Evolutionary conservation across 2,113 vertebrate species (phyloP).

Genomic region (Rhinoderma darwinii): DNA sequence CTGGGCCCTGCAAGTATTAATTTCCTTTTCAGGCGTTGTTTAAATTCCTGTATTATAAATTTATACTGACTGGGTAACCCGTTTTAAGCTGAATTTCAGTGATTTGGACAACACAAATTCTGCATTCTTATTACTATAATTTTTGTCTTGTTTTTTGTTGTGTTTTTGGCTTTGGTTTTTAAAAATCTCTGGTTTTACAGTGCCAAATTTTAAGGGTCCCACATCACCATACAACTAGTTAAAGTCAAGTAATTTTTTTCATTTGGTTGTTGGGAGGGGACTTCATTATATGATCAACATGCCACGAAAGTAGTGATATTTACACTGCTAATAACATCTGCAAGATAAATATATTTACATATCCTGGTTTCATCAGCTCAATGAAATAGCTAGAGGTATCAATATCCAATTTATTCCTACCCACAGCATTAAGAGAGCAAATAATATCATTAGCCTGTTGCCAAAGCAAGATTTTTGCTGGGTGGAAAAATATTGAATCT

Average conservation of each 20-base stretch:
- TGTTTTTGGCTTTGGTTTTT: too few relatives aligned
- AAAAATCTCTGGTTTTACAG: too few relatives aligned
- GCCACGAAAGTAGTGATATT: conserved; percentile 39
- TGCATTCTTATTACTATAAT: too few relatives aligned
- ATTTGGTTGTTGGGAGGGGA: not conserved
- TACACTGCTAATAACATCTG: conserved; percentile 50
- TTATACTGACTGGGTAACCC: too few relatives aligned
- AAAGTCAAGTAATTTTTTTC: not conserved
- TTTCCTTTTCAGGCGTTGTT: too few relatives aligned
- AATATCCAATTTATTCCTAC: conserved; percentile 56
- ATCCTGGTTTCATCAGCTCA: conserved; percentile 41
- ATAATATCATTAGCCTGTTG: conserved; percentile 52
- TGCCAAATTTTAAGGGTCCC: too few relatives aligned
- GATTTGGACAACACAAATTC: too few relatives aligned
- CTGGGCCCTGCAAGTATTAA: too few relatives aligned
- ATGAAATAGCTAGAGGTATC: conserved; percentile 55
- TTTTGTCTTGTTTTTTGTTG: too few relatives aligned
- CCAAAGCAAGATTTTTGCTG: conserved; percentile 40
- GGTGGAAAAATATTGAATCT: conserved; percentile 54
- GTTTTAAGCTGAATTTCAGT: too few relatives aligned
- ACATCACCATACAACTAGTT: not conserved
- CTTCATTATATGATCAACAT: not conserved
- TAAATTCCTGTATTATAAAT: too few relatives aligned
- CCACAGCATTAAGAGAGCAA: conserved; percentile 52
- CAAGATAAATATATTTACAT: conserved; percentile 58